phyloP scores from a whole-genome alignment of 2,113 vertebrate species.

The Muntiacus muntjak region DNA sequence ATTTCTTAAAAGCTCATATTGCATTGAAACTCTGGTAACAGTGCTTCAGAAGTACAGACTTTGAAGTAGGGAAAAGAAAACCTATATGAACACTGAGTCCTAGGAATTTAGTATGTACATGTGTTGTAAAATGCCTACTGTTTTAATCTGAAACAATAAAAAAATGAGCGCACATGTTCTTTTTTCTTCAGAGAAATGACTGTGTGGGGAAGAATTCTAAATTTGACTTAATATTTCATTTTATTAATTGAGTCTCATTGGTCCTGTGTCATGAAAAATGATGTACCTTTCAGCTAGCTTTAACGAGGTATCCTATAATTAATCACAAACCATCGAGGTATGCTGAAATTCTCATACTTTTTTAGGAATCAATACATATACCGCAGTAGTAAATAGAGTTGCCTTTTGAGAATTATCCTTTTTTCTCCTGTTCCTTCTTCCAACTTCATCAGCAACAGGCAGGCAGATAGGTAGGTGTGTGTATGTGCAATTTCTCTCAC shows the following conservation, averaged over 20 bases:
- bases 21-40: not conserved
- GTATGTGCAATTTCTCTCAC: not conserved
- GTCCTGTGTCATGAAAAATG: not conserved
- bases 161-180: not conserved
- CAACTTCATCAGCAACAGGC: not conserved
- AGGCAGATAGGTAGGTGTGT: not conserved
- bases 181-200: not conserved
- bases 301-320: not conserved
- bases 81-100: not conserved
- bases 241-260: not conserved
- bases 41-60: not conserved
- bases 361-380: not conserved
- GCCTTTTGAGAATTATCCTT: not conserved
- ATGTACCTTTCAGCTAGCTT: not conserved
- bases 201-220: not conserved
- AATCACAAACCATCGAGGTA: not conserved
- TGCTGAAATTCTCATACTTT: not conserved
- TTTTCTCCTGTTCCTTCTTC: not conserved
- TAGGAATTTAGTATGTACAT: not conserved
- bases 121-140: not conserved
- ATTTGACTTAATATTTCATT: not conserved
- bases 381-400: not conserved
- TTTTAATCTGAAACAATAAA: constrained; percentile 12
- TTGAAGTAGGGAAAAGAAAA: not conserved
- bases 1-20: not conserved